phyloP scores from a whole-genome alignment of 2,113 vertebrate species.

The Prochilodus magdalenae region DNA sequence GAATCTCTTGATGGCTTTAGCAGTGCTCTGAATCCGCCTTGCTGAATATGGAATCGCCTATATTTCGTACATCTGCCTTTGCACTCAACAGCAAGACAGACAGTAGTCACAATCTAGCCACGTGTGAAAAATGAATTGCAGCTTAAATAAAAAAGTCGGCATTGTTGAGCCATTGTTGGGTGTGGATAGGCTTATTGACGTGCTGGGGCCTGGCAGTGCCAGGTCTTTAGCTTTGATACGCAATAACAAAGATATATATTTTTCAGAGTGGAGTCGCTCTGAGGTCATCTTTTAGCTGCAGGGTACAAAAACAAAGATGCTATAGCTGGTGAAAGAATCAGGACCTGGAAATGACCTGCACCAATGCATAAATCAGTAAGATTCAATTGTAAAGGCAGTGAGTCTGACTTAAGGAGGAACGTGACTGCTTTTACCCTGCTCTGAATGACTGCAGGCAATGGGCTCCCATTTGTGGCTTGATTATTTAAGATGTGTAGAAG shows the following conservation, averaged over 20 bases:
- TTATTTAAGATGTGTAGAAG: too few relatives aligned
- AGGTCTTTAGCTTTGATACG: neutral
- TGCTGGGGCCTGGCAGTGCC: neutral
- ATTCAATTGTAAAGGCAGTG: conserved; percentile 64
- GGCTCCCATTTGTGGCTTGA: too few relatives aligned
- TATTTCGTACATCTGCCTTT: conserved; percentile 66
- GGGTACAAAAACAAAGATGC: conserved; percentile 60
- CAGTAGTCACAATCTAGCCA: conserved; percentile 55
- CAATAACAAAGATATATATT: neutral
- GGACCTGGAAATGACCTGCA: conserved; percentile 69
- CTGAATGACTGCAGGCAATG: conserved; percentile 34
- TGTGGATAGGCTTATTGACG: conserved; percentile 47
- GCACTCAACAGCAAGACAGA: conserved; percentile 56
- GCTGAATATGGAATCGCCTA: conserved; percentile 71
- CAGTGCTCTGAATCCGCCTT: conserved; percentile 63
- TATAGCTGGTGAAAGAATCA: conserved; percentile 68
- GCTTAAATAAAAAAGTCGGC: conserved; percentile 33
- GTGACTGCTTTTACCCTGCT: conserved; percentile 34
- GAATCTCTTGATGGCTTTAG: conserved; percentile 69
- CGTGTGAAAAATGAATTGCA: conserved; percentile 50
- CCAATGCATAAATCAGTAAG: conserved; percentile 69
- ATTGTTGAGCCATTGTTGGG: conserved; percentile 11
- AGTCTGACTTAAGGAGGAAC: conserved; percentile 34
- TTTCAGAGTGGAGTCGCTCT: conserved; percentile 12
- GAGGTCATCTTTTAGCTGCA: conserved; percentile 57